Evolutionary conservation across 2,797 vertebrate species (phyloP).

Genomic region (Lagocephalus sceleratus): DNA sequence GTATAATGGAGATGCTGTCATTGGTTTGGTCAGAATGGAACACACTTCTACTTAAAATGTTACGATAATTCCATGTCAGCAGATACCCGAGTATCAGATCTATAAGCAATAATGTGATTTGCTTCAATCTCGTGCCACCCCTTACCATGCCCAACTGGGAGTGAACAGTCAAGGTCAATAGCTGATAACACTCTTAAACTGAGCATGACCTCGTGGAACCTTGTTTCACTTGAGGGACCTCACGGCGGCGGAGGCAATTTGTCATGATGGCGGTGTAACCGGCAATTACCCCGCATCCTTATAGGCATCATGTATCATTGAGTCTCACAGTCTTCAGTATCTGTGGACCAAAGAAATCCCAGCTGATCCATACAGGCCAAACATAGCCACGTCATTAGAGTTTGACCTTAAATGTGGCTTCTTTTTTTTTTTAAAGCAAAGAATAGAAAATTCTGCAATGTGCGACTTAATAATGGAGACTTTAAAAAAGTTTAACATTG

Average conservation of each 20-base stretch:
- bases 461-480: neutral
- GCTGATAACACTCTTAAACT: slow-evolving; percentile 67
- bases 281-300: slow-evolving; percentile 71
- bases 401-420: slow-evolving; percentile 51
- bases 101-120: slow-evolving; percentile 19
- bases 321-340: slow-evolving; percentile 53
- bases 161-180: slow-evolving; percentile 67
- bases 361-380: slow-evolving; percentile 61
- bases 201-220: slow-evolving; percentile 53
- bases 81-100: neutral
- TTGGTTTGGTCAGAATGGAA: too few relatives aligned
- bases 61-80: neutral
- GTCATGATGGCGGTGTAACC: slow-evolving; percentile 65
- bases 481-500: slow-evolving; percentile 22
- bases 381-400: slow-evolving; percentile 52
- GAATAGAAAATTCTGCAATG: slow-evolving; percentile 12
- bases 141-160: slow-evolving; percentile 28
- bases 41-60: neutral
- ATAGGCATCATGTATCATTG: slow-evolving; percentile 72
- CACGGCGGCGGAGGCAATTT: slow-evolving; percentile 62
- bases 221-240: slow-evolving; percentile 64
- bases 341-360: slow-evolving; percentile 63
- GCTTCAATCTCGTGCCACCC: slow-evolving; percentile 23
- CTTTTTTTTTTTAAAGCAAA: slow-evolving; percentile 15
- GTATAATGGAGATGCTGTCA: too few relatives aligned